Evolutionary conservation across 2,888 invertebrate genomes (phyloP), one percentile per base, ranked within the genome.

Genomic region (Caenorhabditis zanzibari): DNA sequence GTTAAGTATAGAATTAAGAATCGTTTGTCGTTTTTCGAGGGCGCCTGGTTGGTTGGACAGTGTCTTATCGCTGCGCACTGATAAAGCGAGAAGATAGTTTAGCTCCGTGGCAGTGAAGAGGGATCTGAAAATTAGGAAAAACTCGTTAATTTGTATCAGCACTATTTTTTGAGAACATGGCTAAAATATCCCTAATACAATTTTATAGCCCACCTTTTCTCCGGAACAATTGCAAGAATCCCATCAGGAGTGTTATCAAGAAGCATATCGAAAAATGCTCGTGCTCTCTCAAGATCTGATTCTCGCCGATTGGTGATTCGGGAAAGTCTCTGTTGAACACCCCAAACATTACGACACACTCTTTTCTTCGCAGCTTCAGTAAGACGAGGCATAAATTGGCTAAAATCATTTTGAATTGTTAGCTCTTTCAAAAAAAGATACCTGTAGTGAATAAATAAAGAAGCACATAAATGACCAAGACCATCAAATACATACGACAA

Each of bases 251-350:
- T 88, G 47, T 88, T 81, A 14, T 86, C 81, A n/a, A 88, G 82
- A 12, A 89, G 73, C 26, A 89, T 68, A 59, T 89, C 86, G 73
- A 86, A 88, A 76, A 86, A 88, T 14, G 86, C 95, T 90, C 96
- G 94, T 0, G 97, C 97, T 91, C 96, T 95, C 93, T 97, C 97
- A 89, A 98, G 94, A 22, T 96, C 96, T 16, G 96, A 94, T 93
- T 91, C 91, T 58, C 90, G 83, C 10, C 90, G 79, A 93, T 95
- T 95, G 1, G 96, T 96, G 77, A 96, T 96, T 91, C 95, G 95
- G 52, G 96, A 95, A n/a, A 96, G 93, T 6, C 95, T 95, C 93
- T 96, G 96, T 92, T 96, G 96, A 32, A 96, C 93, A 0, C 96
- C 95, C 93, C 96, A 95, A 24, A 96, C 95, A 93, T 96, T 96